Percentiles rank a stretch among this genome's conserved stretches.
Evolutionary conservation across 2,797 vertebrate genomes (phyloP).

Genomic region (Oryzias dopingdopingensis): DNA sequence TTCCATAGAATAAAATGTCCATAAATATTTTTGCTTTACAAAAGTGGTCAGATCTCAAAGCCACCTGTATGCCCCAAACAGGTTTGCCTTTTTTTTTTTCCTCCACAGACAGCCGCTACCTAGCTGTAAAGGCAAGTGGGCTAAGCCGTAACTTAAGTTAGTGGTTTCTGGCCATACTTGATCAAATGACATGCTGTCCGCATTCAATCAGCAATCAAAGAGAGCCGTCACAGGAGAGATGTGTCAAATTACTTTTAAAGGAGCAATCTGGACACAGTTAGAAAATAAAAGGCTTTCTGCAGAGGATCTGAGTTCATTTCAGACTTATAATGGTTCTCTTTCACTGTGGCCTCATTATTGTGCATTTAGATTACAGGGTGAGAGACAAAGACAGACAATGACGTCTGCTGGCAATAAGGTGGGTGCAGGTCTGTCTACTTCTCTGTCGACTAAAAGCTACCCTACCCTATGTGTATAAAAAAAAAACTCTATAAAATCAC

Average conservation of each 20-base stretch:
- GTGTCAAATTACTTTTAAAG: conserved; percentile 52
- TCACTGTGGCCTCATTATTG: conserved; percentile 70
- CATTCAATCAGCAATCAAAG: conserved; percentile 61
- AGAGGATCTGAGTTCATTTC: conserved; percentile 75
- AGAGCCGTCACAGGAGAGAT: conserved; percentile 52
- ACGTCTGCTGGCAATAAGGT: conserved; percentile 24
- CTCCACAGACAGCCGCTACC: too few relatives aligned
- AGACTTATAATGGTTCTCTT: conserved; percentile 71
- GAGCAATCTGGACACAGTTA: conserved; percentile 70
- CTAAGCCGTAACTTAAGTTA: conserved; percentile 1
- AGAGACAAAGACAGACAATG: conserved; percentile 58
- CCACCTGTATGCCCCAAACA: too few relatives aligned
- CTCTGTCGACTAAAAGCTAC: conserved; percentile 10
- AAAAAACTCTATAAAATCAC: conserved; percentile 50
- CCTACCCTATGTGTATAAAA: conserved; percentile 10
- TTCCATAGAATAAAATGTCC: too few relatives aligned
- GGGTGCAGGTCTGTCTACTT: conserved; percentile 36
- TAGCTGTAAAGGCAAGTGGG: conserved; percentile 6
- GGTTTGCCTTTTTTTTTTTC: too few relatives aligned
- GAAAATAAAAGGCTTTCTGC: conserved; percentile 47
- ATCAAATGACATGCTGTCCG: conserved; percentile 47
- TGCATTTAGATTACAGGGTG: conserved; percentile 63
- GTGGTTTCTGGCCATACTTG: conserved; percentile 28
- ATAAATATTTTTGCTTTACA: too few relatives aligned
- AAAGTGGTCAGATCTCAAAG: too few relatives aligned